A percentile compares a stretch with the other conserved stretches of the same genome.
These are phyloP conservation scores for Oncorhynchus masou DNA, from an alignment of 2,113 vertebrate genomes.

Conservation along the genomic window DNA sequence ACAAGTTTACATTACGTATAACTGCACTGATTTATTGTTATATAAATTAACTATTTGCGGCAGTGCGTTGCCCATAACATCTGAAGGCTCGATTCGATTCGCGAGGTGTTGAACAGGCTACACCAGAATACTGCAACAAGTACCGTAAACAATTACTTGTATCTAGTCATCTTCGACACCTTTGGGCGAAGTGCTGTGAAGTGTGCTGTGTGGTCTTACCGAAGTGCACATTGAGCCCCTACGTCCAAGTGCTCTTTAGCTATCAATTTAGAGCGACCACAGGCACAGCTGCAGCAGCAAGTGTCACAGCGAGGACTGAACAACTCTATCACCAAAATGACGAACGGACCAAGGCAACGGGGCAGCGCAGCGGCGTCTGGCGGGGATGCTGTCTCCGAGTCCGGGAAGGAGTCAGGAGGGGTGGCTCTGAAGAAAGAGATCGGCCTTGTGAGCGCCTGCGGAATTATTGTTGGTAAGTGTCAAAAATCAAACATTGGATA, in stretches of 20 bases:
- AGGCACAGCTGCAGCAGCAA: slow-evolving; percentile 4
- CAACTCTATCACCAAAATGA: slow-evolving; percentile 59
- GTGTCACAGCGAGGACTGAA: slow-evolving; percentile 16
- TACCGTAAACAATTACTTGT: background rate
- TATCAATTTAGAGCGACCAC: background rate
- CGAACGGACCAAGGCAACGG: slow-evolving; percentile 76
- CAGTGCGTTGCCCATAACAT: background rate
- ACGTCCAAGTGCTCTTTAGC: background rate
- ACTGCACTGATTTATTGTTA: background rate
- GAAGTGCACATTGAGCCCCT: background rate
- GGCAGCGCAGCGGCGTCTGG: slow-evolving; percentile 51
- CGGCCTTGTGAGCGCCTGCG: slow-evolving; percentile 88
- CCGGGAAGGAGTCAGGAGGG: slow-evolving; percentile 51
- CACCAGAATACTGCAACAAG: background rate
- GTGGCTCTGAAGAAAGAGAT: slow-evolving; percentile 92
- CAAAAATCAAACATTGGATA: too few relatives aligned
- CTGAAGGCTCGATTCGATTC: background rate
- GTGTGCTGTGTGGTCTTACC: slow-evolving; percentile 10
- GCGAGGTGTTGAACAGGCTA: background rate
- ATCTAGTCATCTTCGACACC: background rate
- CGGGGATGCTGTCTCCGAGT: slow-evolving; percentile 53
- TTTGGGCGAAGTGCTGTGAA: background rate
- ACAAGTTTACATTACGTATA: background rate
- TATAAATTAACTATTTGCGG: background rate
- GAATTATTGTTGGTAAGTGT: slow-evolving; percentile 88